A percentile compares a stretch with the other conserved stretches of the same genome.
These are phyloP conservation scores for Pipistrellus kuhlii DNA, from an alignment of 2,797 vertebrate species.

Conservation along the genomic window DNA sequence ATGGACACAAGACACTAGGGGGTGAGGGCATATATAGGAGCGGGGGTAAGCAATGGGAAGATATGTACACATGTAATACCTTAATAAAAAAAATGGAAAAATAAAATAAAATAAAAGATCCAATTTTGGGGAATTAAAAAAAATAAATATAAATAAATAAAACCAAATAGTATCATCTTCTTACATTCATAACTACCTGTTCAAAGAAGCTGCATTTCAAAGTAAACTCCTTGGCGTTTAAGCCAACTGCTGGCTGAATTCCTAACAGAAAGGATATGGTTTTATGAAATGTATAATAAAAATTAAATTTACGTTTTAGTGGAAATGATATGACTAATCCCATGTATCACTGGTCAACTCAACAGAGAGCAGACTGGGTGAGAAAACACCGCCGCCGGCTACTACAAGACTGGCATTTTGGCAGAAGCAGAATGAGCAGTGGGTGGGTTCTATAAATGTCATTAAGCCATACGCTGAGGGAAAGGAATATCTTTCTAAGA, in stretches of 20 bases:
- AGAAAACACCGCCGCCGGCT: not conserved
- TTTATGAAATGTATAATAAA: slow-evolving; percentile 16
- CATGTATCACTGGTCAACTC: not conserved
- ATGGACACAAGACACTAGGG: too few relatives aligned
- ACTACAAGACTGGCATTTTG: not conserved
- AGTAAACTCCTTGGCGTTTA: slow-evolving; percentile 1
- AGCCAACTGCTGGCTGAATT: not conserved
- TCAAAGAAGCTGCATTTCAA: slow-evolving; percentile 41
- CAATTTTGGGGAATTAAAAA: too few relatives aligned
- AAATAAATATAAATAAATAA: not conserved
- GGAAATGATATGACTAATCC: slow-evolving; percentile 6
- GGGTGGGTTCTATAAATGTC: not conserved
- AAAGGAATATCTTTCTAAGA: slow-evolving; percentile 35
- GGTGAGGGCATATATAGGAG: too few relatives aligned
- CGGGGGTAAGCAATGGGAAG: too few relatives aligned
- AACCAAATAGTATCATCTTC: not conserved
- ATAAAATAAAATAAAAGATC: too few relatives aligned
- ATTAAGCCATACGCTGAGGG: slow-evolving; percentile 1
- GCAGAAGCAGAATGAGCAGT: slow-evolving; percentile 32
- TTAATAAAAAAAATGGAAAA: too few relatives aligned
- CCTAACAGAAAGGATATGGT: not conserved
- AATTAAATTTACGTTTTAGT: not conserved
- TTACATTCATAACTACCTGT: not conserved
- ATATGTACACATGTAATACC: too few relatives aligned
- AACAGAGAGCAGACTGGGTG: not conserved